A percentile compares a stretch with the other conserved stretches of the same genome.
These are phyloP conservation scores for Luperina testacea DNA, from an alignment of 2,888 invertebrate species.

Conservation along the genomic window DNA sequence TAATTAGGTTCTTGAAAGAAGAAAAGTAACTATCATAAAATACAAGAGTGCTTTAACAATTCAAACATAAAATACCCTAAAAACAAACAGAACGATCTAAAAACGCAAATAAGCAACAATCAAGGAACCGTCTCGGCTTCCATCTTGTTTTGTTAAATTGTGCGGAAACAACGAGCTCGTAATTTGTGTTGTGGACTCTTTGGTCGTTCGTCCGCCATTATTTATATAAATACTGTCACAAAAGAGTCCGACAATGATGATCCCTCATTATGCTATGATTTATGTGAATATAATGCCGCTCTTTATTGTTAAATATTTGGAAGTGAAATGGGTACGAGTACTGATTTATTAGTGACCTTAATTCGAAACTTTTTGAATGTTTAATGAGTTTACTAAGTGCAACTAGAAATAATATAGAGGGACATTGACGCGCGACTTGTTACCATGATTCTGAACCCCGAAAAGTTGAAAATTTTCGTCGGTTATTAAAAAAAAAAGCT, in stretches of 20 bases:
- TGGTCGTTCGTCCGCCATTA: conserved; percentile 56
- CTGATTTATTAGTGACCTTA: conserved; percentile 8
- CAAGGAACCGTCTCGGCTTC: conserved; percentile 41
- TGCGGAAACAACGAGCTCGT: conserved; percentile 76
- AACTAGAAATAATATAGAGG: neutral
- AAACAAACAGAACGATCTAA: conserved; percentile 30
- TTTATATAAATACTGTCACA: conserved; percentile 56
- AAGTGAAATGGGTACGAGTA: conserved; percentile 26
- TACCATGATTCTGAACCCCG: too few relatives aligned
- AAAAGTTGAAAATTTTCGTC: too few relatives aligned
- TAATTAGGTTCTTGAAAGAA: neutral
- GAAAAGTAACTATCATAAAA: neutral
- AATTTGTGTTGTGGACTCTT: conserved; percentile 70
- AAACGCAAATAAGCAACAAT: conserved; percentile 37
- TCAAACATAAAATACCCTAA: neutral
- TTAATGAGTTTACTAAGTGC: neutral
- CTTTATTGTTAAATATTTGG: conserved; percentile 26
- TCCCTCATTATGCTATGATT: conserved; percentile 57
- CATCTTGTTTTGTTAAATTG: conserved; percentile 71
- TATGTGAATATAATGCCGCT: conserved; percentile 52
- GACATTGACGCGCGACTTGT: too few relatives aligned
- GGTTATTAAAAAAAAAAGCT: too few relatives aligned
- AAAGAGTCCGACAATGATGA: conserved; percentile 51
- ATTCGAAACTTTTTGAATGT: neutral
- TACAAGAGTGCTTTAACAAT: neutral